These are phyloP conservation scores for Drosophila algonquin DNA, from an alignment of 2,888 invertebrate genomes.

Conservation along the genomic window DNA sequence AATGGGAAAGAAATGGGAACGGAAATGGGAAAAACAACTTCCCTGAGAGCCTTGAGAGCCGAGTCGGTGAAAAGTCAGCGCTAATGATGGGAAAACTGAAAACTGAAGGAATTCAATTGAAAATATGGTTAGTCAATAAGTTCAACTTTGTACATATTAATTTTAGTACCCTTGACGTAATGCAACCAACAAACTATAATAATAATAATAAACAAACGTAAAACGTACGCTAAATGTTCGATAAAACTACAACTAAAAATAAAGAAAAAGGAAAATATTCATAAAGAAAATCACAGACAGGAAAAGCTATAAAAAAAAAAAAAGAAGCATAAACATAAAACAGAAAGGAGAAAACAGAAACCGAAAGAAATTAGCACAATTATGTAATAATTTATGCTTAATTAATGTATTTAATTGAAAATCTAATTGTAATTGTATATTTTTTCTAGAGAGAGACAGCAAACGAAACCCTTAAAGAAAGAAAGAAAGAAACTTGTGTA, in stretches of 20 bases:
- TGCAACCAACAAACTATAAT: slow-evolving; percentile 58
- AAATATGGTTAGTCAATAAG: slow-evolving; percentile 62
- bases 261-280: slow-evolving; percentile 17
- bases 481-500: slow-evolving; percentile 38
- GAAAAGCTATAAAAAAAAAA: slow-evolving; percentile 15
- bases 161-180: slow-evolving; percentile 70
- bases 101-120: slow-evolving; percentile 21
- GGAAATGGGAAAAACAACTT: slow-evolving; percentile 25
- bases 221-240: slow-evolving; percentile 60
- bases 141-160: slow-evolving; percentile 68
- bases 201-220: slow-evolving; percentile 50
- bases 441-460: slow-evolving; percentile 45
- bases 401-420: slow-evolving; percentile 60
- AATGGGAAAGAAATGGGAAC: slow-evolving; percentile 3
- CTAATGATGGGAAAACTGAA: slow-evolving; percentile 10
- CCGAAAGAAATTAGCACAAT: slow-evolving; percentile 69
- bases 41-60: slow-evolving; percentile 4
- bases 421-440: slow-evolving; percentile 54
- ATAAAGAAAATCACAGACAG: slow-evolving; percentile 7
- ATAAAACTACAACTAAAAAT: slow-evolving; percentile 11
- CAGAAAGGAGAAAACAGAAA: slow-evolving; percentile 23
- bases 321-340: slow-evolving; percentile 7
- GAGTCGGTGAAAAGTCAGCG: slow-evolving; percentile 5
- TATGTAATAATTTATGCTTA: slow-evolving; percentile 73
- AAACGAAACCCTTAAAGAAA: slow-evolving; percentile 35